Evolutionary conservation across 2,797 vertebrate species (phyloP).

Genomic region (Hemibagrus guttatus): DNA sequence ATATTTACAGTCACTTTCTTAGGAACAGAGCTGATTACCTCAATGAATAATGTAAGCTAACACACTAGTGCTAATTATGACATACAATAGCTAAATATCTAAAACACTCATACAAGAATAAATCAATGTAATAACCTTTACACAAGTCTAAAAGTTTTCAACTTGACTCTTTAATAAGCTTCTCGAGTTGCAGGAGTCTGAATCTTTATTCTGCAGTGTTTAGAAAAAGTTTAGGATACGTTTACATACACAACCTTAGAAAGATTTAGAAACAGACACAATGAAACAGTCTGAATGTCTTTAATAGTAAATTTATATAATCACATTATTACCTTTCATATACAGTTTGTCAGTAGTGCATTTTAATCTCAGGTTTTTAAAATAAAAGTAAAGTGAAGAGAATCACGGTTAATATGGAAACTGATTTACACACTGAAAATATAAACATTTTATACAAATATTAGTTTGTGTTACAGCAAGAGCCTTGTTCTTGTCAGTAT

Average conservation of each 20-base stretch:
- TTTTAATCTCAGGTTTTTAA: constrained; percentile 34
- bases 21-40: neutral
- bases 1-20: neutral
- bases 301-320: constrained; percentile 28
- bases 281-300: constrained; percentile 5
- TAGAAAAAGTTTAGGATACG: neutral
- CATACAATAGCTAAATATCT: neutral
- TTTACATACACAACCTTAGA: neutral
- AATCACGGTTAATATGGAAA: neutral
- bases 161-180: neutral
- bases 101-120: neutral
- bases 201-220: neutral
- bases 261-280: neutral
- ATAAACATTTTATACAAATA: neutral
- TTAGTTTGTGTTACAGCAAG: neutral
- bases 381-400: neutral
- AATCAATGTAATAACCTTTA: neutral
- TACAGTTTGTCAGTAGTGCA: constrained; percentile 71
- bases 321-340: constrained; percentile 38
- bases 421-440: neutral
- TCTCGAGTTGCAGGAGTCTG: neutral
- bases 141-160: neutral
- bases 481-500: neutral
- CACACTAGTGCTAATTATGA: neutral
- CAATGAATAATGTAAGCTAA: neutral